Base-by-base conservation (phyloP, 2,888 invertebrate genomes). In the Beris morrisii region DNA sequence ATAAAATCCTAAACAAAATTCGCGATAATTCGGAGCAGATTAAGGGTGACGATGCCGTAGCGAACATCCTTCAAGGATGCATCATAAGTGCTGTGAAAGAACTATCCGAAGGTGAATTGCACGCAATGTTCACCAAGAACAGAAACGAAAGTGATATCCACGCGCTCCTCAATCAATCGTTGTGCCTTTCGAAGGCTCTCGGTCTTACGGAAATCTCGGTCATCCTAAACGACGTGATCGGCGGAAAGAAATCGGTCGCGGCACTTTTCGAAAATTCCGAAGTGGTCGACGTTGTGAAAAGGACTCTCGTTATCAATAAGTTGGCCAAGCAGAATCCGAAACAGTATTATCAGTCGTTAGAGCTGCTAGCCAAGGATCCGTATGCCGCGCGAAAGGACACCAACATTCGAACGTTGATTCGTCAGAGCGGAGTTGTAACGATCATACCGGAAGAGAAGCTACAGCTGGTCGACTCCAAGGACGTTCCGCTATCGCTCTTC, bases 371-470 rank as follows among this genome's bases (percentile, higher is more conserved):
- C 75, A 84, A 84, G 55, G 86, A 89, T 74, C 87, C 89, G 11
- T 87, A 87, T 74, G 79, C 86, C 68, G 89, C 88, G 66, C 85
- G 87, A 67, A 85, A 84, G 22, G 89, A 91, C 80, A 88, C 90
- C 44, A 84, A 86, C 69, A 82, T 91, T 28, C 82, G 90, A 57
- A 87, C 88, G 74, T 81, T 91, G 57, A 87, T 91, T 0, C 81
- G 89, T 72, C 89, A 90, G 77, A 90, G 90, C 76, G 90, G 88
- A 3, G 86, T 87, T 5, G 79, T 91, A 31, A 85, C 90, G 83
- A 86, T 87, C 15, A 84, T 87, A 31, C 87, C 87, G 0, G 87
- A 87, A 77, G 86, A 87, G 72, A 73, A 72, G n/a, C 78, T 82
- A 3, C 83, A 85, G 4, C 73, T 87, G 12, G 78, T 85, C 73